Conservation (phyloP, 2,113 vertebrate genomes). For the Melanostigma gelatinosum region DNA sequence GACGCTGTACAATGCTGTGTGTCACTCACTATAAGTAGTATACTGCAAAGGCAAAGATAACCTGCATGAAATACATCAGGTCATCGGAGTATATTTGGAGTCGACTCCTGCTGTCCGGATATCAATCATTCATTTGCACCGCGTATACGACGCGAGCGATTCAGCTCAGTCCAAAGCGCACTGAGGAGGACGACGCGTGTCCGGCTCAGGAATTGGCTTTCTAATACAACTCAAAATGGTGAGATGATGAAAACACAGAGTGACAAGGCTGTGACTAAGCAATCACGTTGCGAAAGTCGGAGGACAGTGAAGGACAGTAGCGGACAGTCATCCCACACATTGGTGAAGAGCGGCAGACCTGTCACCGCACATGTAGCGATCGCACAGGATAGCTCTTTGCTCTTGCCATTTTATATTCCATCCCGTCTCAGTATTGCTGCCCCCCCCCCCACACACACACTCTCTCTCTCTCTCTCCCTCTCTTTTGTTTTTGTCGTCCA, state of each 20-base stretch:
- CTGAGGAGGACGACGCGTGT: conserved; percentile 21
- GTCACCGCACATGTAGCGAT: conserved; percentile 69
- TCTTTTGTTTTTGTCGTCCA: conserved; percentile 59
- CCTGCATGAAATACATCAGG: neutral
- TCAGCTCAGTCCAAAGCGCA: conserved; percentile 1
- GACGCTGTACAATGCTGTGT: neutral
- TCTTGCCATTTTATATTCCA: conserved; percentile 48
- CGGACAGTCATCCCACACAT: conserved; percentile 65
- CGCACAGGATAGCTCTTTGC: conserved; percentile 50
- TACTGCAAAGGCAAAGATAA: conserved; percentile 26
- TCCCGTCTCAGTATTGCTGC: conserved; percentile 41
- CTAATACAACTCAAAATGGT: conserved; percentile 54
- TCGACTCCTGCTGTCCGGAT: conserved; percentile 15
- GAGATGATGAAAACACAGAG: conserved; percentile 68
- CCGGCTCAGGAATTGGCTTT: conserved; percentile 38
- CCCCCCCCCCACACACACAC: neutral
- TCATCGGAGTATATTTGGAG: conserved; percentile 1
- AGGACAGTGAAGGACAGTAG: conserved; percentile 72
- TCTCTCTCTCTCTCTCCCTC: conserved; percentile 25
- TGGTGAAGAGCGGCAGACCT: conserved; percentile 62
- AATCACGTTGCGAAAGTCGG: conserved; percentile 46
- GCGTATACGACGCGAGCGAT: conserved; percentile 5
- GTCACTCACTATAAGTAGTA: neutral
- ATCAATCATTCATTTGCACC: conserved; percentile 22
- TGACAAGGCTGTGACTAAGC: conserved; percentile 75